Evolutionary conservation across 2,113 vertebrate genomes (phyloP).

Genomic region (Perca fluviatilis): DNA sequence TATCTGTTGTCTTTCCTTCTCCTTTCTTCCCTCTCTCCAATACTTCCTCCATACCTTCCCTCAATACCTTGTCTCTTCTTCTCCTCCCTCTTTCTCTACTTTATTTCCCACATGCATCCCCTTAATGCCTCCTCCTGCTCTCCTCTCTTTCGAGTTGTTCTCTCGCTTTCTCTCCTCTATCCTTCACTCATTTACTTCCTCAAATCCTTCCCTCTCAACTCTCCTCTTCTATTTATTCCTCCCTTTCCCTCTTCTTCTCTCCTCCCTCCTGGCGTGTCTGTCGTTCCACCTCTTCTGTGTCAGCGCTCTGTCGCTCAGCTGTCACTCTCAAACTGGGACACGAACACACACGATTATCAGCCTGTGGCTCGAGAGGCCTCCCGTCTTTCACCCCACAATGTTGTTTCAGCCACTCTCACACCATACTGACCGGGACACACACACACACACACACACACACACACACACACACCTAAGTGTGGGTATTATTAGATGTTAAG

Average conservation of each 20-base stretch:
- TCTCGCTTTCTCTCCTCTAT: too few species aligned
- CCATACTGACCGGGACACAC: slow-evolving; percentile 27
- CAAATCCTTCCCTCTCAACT: background rate
- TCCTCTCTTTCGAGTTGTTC: too few species aligned
- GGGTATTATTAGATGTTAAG: too few species aligned
- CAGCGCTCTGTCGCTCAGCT: slow-evolving; percentile 67
- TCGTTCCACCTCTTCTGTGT: slow-evolving; percentile 53
- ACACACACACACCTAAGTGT: slow-evolving; percentile 2
- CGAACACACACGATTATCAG: slow-evolving; percentile 40
- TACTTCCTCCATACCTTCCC: too few species aligned
- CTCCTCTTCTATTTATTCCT: too few species aligned
- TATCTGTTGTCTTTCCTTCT: too few species aligned
- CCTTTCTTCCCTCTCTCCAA: too few species aligned
- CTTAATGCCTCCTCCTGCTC: too few species aligned
- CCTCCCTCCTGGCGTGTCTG: slow-evolving; percentile 12
- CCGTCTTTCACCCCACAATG: slow-evolving; percentile 4
- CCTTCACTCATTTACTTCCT: background rate
- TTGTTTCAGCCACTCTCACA: slow-evolving; percentile 44
- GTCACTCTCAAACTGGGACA: slow-evolving; percentile 66
- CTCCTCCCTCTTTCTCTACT: too few species aligned
- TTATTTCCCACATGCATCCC: too few species aligned
- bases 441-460: slow-evolving; percentile 26
- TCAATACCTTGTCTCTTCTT: too few species aligned
- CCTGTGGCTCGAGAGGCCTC: slow-evolving; percentile 23
- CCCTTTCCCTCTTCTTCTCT: background rate